Conservation (phyloP, 2,113 vertebrate species). For the Notechis scutatus region DNA sequence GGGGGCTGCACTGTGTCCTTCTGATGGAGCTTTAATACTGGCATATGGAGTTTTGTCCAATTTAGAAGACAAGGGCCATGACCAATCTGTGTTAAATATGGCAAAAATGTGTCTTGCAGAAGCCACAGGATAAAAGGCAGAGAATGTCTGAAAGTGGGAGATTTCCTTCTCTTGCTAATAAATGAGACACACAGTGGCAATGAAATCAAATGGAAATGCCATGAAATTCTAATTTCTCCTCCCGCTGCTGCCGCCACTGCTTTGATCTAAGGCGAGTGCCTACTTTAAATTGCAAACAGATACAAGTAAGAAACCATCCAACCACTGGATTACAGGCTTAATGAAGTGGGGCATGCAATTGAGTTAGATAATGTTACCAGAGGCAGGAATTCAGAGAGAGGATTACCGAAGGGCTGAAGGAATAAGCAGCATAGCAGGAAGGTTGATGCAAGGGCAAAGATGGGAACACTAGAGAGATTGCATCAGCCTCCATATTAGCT, state of each 20-base stretch:
- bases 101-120: conserved; percentile 15
- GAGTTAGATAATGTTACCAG: conserved; percentile 46
- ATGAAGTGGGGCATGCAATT: conserved; percentile 51
- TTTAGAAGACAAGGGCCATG: conserved; percentile 51
- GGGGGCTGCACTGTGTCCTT: conserved; percentile 27
- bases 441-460: conserved; percentile 1
- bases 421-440: background rate
- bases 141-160: conserved; percentile 53
- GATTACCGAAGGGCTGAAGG: conserved; percentile 47
- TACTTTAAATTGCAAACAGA: conserved; percentile 63
- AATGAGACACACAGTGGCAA: conserved; percentile 54
- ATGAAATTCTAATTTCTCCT: conserved; percentile 62
- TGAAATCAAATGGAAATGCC: conserved; percentile 42
- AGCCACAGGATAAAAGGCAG: conserved; percentile 53
- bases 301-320: conserved; percentile 63
- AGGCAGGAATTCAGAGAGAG: conserved; percentile 43
- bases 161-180: conserved; percentile 64
- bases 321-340: conserved; percentile 62
- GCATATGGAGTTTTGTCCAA: conserved; percentile 25
- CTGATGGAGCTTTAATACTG: conserved; percentile 17
- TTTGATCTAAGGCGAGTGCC: conserved; percentile 67
- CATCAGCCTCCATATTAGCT: background rate
- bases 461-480: background rate
- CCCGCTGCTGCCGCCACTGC: conserved; percentile 41
- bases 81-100: conserved; percentile 53